Evolutionary conservation across 2,113 vertebrate species (phyloP).

Genomic region (Pelmatolapia mariae): DNA sequence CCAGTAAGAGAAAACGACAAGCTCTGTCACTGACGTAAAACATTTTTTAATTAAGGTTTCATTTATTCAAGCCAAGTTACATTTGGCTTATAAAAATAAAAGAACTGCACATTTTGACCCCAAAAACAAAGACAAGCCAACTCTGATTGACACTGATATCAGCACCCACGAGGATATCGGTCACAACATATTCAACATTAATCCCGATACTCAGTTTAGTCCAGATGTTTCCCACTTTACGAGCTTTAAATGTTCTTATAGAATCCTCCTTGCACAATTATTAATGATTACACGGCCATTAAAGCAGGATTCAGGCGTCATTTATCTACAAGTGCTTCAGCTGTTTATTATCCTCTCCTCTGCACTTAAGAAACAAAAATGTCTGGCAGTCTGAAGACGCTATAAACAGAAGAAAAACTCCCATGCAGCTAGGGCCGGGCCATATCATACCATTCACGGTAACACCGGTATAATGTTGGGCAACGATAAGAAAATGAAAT

Average conservation of each 20-base stretch:
- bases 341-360: background rate
- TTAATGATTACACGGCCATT: background rate
- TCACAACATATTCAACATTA: background rate
- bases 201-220: background rate
- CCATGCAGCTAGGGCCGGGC: no score
- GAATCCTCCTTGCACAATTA: background rate
- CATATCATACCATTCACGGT: no score
- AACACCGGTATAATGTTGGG: no score
- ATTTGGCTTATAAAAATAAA: background rate
- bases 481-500: no score
- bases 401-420: background rate
- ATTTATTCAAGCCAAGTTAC: background rate
- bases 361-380: background rate
- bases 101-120: background rate
- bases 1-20: background rate
- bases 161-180: background rate
- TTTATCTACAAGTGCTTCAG: background rate
- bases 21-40: background rate
- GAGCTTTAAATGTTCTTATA: background rate
- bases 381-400: accelerated
- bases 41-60: background rate
- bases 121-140: background rate
- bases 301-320: background rate
- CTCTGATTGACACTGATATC: background rate
- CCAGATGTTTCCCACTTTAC: background rate